Evolutionary conservation across 2,797 vertebrate genomes (phyloP).

Genomic region (Ptychadena robeensis): DNA sequence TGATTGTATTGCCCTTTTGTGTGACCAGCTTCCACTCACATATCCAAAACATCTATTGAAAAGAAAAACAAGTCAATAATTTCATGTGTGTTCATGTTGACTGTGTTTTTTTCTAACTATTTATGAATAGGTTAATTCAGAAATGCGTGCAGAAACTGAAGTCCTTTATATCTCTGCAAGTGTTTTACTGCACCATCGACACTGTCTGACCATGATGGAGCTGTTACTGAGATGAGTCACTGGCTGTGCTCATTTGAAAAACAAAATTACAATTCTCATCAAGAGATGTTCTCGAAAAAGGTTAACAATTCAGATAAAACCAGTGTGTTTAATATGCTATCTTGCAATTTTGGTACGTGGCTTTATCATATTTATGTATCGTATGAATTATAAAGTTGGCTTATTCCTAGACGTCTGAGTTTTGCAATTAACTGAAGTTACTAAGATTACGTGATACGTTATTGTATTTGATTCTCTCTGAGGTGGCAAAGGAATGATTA

Average conservation of each 20-base stretch:
- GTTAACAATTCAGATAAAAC: neutral
- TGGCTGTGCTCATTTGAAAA: neutral
- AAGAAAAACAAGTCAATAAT: too few species aligned
- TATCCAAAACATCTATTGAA: too few species aligned
- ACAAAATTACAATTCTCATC: neutral
- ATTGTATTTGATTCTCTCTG: neutral
- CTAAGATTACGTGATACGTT: neutral
- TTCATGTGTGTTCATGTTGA: too few species aligned
- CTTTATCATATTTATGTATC: slow-evolving; percentile 1
- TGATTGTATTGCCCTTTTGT: too few species aligned
- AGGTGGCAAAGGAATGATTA: neutral
- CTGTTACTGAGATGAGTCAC: neutral
- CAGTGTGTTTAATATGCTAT: neutral
- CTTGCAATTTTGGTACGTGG: neutral
- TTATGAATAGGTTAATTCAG: neutral
- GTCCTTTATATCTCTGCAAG: neutral
- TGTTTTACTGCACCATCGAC: neutral
- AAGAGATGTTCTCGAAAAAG: neutral
- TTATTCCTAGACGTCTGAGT: neutral
- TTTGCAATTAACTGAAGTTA: slow-evolving; percentile 17
- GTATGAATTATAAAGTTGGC: slow-evolving; percentile 16
- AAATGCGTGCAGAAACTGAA: neutral
- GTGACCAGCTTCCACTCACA: too few species aligned
- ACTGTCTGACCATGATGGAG: neutral
- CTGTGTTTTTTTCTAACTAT: too few species aligned